These are phyloP conservation scores for Planiliza haematocheilus DNA, from an alignment of 2,113 vertebrate species.

Conservation along the genomic window DNA sequence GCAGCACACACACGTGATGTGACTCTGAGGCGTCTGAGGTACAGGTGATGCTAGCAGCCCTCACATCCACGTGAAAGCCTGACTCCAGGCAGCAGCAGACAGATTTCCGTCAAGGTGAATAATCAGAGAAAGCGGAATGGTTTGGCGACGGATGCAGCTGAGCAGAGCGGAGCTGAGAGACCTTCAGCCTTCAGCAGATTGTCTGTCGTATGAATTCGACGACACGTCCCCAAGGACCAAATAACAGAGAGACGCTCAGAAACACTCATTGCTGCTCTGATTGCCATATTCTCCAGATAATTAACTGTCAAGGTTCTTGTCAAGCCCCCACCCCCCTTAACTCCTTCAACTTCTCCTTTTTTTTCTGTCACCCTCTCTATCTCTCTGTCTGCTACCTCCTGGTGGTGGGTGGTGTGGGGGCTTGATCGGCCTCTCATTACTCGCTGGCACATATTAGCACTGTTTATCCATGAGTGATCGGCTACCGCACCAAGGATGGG, in stretches of 20 bases:
- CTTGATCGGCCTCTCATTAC: conserved; percentile 58
- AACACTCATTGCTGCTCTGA: conserved; percentile 72
- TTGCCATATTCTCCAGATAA: conserved; percentile 78
- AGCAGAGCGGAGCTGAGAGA: conserved; percentile 55
- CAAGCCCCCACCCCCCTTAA: not conserved
- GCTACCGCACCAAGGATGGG: conserved; percentile 36
- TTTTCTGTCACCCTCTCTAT: conserved; percentile 7
- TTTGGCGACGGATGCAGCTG: conserved; percentile 46
- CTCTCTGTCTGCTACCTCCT: conserved; percentile 24
- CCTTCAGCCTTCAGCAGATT: conserved; percentile 59
- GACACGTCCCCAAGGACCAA: conserved; percentile 62
- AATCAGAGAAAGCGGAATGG: conserved; percentile 43
- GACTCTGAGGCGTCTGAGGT: not conserved
- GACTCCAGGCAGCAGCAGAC: conserved; percentile 24
- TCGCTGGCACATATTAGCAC: conserved; percentile 52
- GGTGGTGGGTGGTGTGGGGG: conserved; percentile 13
- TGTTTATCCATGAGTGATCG: conserved; percentile 69
- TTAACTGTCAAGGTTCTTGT: conserved; percentile 78
- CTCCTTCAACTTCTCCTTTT: not conserved
- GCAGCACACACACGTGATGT: not conserved
- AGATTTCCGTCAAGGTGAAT: conserved; percentile 47
- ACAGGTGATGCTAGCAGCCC: not conserved
- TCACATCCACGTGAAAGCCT: conserved; percentile 2
- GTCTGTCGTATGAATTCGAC: conserved; percentile 61
- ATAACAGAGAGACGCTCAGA: conserved; percentile 65